Base-by-base conservation (phyloP, 1,140 invertebrate genomes). In the Littorina saxatilis region DNA sequence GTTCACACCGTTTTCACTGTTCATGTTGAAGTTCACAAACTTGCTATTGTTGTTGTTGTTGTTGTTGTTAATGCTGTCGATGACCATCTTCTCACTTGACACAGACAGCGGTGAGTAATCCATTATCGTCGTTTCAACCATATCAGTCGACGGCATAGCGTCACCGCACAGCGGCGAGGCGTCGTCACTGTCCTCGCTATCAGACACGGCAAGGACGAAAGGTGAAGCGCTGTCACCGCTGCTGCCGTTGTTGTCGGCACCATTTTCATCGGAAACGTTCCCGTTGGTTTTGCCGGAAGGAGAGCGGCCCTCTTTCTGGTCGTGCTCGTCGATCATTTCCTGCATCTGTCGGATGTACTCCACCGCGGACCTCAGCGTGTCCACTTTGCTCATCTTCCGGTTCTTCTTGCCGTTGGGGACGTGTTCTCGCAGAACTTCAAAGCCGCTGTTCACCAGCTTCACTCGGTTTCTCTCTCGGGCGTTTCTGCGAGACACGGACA, bases 401-500 rank as follows among this genome's bases (percentile, higher is more conserved):
- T 91, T 91, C 72, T 97, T 97, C 87, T 87, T 87, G 20, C 89
- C 89, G 32, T 85, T 87, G 13, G 92, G 92, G 17, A 92, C 90
- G 82, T 92, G 92, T 47, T 92, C 88, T 32, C 91, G 79, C 9
- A 92, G 84, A 3, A 89, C 90, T 76, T 89, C 91, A 80, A 92
- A 92, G 15, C 91, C 91, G 96, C 97, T 95, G 91, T 98, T 75
- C 82, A 98, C 97, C 94, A 97, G 96, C 92, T 98, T 98, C 40
- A 99, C 98, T 74, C 98, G 95, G 92, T 99, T 98, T 74, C 97
- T 92, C 92, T 99, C 98, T 0, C 98, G 94, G 35, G 97, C 98
- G 93, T 99, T 99, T 85, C 98, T 94, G 74, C 97, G 93, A 0
- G 97, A 96, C 5, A 98, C 97, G 0, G 97, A 97, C 1, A 96